Percentiles rank a stretch among this genome's conserved stretches.
Evolutionary conservation across 2,888 invertebrate genomes (phyloP).

Genomic region (Drepana falcataria): DNA sequence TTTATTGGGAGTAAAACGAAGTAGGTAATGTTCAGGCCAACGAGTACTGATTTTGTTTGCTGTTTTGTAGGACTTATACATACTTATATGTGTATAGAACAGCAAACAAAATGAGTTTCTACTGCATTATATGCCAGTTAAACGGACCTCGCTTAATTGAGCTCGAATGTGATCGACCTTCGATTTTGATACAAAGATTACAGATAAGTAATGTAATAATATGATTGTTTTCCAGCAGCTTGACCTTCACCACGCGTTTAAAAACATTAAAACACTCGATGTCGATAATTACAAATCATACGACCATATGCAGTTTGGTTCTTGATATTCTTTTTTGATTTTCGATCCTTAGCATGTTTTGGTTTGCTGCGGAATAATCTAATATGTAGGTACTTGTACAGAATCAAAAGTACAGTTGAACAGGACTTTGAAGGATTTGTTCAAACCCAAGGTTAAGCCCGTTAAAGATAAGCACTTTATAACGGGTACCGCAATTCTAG

Average conservation of each 20-base stretch:
- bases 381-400: no score
- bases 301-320: conserved; percentile 13
- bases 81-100: no score
- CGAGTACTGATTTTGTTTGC: no score
- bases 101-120: neutral
- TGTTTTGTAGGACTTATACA: no score
- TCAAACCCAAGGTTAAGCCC: no score
- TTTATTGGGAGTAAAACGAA: neutral
- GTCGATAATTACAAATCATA: conserved; percentile 32
- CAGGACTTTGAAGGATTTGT: no score
- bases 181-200: conserved; percentile 21
- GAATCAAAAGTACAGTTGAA: no score
- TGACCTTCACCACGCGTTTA: conserved; percentile 32
- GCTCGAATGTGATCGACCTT: conserved; percentile 17
- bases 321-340: conserved; percentile 3
- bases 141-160: conserved; percentile 1
- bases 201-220: conserved; percentile 14
- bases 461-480: no score
- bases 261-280: conserved; percentile 25
- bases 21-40: no score
- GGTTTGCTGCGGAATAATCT: no score
- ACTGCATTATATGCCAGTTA: neutral
- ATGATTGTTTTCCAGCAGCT: conserved; percentile 27
- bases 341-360: neutral
- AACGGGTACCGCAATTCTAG: no score